Percentiles rank a stretch among this genome's conserved stretches.
These are phyloP conservation scores for Zonotrichia leucophrys DNA, from an alignment of 2,113 vertebrate species.

Conservation along the genomic window DNA sequence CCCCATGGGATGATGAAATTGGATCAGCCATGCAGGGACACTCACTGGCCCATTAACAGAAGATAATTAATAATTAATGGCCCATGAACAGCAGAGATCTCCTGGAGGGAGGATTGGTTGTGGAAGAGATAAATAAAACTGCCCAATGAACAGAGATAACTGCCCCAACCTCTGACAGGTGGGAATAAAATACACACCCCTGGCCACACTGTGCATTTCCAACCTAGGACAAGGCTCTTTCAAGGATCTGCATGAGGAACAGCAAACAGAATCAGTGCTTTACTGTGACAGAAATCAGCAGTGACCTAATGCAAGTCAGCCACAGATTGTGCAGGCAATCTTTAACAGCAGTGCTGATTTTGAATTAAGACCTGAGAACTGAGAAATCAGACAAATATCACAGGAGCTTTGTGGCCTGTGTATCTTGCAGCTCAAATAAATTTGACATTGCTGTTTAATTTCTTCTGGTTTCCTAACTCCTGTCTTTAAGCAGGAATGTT, in stretches of 20 bases:
- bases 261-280: background rate
- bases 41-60: too few species aligned
- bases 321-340: background rate
- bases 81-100: too few species aligned
- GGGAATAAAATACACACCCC: too few species aligned
- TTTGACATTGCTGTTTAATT: background rate
- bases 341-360: background rate
- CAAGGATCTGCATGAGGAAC: background rate
- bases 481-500: background rate
- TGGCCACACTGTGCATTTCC: background rate
- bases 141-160: too few species aligned
- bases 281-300: background rate
- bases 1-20: too few species aligned
- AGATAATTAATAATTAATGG: too few species aligned
- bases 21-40: too few species aligned
- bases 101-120: too few species aligned
- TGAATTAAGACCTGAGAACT: background rate
- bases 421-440: background rate
- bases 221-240: background rate
- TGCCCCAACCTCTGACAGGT: too few species aligned
- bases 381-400: background rate
- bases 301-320: background rate
- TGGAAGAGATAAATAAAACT: too few species aligned
- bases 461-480: background rate
- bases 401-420: background rate